These are phyloP conservation scores for Pseudomyrmex flavicornis DNA, from an alignment of 1,140 invertebrate genomes.

Conservation along the genomic window DNA sequence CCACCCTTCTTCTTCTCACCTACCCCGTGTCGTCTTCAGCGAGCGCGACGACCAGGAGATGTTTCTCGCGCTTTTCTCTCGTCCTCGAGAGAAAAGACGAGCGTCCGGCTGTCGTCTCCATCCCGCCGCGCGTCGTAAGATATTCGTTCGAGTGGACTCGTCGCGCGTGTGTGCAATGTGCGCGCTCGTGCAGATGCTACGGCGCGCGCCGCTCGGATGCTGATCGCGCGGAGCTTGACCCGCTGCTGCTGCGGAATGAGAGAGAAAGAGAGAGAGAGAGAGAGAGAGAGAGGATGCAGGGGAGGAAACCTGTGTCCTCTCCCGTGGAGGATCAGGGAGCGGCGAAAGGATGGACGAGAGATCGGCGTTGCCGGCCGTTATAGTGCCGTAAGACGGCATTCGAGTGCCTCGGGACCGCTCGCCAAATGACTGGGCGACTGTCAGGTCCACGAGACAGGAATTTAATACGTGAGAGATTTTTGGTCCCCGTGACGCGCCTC, in stretches of 20 bases:
- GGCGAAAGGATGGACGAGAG: slow-evolving; percentile 31
- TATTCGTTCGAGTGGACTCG: slow-evolving; percentile 55
- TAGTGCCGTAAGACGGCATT: slow-evolving; percentile 69
- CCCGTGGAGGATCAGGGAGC: slow-evolving; percentile 36
- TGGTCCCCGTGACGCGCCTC: neutral
- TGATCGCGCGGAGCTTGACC: slow-evolving; percentile 72
- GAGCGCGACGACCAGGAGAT: too few species aligned
- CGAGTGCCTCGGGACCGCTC: slow-evolving; percentile 63
- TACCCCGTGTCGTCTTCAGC: too few species aligned
- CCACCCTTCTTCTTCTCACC: too few species aligned
- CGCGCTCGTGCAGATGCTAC: slow-evolving; percentile 48
- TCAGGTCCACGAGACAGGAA: slow-evolving; percentile 46
- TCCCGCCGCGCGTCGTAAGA: slow-evolving; percentile 38
- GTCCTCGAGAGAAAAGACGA: slow-evolving; percentile 51
- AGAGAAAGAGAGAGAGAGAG: neutral
- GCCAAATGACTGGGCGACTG: slow-evolving; percentile 44
- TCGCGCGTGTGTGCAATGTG: slow-evolving; percentile 56
- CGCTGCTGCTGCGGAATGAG: slow-evolving; percentile 25
- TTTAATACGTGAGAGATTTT: slow-evolving; percentile 53
- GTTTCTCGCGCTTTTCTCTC: slow-evolving; percentile 47
- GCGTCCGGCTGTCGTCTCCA: neutral
- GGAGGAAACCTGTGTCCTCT: slow-evolving; percentile 52
- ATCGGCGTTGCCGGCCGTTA: slow-evolving; percentile 60
- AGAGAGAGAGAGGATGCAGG: slow-evolving; percentile 6
- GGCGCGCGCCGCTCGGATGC: slow-evolving; percentile 66